Evolutionary conservation across 1,140 invertebrate genomes (phyloP).

Genomic region (Elymnias hypermnestra): DNA sequence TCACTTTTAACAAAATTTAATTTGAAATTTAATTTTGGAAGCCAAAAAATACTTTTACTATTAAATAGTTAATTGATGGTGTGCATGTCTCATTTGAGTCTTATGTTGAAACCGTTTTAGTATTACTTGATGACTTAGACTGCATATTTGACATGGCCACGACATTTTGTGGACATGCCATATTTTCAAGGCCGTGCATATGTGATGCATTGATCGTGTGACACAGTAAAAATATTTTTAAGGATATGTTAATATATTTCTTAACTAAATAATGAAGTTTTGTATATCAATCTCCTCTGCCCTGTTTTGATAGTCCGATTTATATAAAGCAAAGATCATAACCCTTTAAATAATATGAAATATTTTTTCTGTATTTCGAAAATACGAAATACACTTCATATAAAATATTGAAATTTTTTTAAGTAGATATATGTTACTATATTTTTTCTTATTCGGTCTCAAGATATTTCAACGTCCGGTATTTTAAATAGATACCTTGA

Average conservation of each 20-base stretch:
- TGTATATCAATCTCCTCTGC: neutral
- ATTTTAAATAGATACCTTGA: too few species aligned
- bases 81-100: constrained; percentile 1
- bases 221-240: constrained; percentile 13
- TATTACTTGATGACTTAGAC: constrained; percentile 17
- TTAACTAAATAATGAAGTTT: constrained; percentile 13
- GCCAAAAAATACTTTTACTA: constrained; percentile 3
- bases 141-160: constrained; percentile 15
- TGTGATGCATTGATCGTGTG: constrained; percentile 13
- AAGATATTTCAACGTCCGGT: too few species aligned
- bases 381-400: too few species aligned
- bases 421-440: too few species aligned
- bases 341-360: too few species aligned
- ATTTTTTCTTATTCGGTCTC: too few species aligned
- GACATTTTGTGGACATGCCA: constrained; percentile 15
- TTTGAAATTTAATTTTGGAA: constrained; percentile 3
- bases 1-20: neutral
- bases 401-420: too few species aligned
- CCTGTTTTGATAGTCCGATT: too few species aligned
- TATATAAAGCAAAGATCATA: too few species aligned
- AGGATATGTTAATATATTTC: constrained; percentile 20
- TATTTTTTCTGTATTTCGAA: too few species aligned
- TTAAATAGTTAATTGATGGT: constrained; percentile 5
- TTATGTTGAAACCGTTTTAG: constrained; percentile 12
- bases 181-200: constrained; percentile 1